Percentiles rank a stretch among this genome's conserved stretches.
These are phyloP conservation scores for Lasioglossum villosulum DNA, from an alignment of 2,888 invertebrate species.

Conservation along the genomic window DNA sequence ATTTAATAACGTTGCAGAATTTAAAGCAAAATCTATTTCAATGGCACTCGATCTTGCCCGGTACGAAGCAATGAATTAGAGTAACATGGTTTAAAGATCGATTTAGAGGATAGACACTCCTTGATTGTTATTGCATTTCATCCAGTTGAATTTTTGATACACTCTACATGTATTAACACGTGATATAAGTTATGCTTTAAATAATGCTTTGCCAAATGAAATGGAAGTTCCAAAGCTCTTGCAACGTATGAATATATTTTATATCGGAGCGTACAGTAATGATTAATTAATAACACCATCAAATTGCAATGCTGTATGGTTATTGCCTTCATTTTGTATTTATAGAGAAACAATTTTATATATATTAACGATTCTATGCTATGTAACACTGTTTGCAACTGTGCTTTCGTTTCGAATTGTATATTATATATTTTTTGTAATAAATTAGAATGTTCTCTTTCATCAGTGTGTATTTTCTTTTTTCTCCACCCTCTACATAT, in stretches of 20 bases:
- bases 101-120: slow-evolving; percentile 25
- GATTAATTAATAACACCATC: slow-evolving; percentile 20
- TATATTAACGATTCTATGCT: slow-evolving; percentile 8
- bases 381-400: neutral
- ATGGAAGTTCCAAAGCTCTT: slow-evolving; percentile 14
- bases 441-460: slow-evolving; percentile 19
- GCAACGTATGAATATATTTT: slow-evolving; percentile 68
- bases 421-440: slow-evolving; percentile 23
- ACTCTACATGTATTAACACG: slow-evolving; percentile 29
- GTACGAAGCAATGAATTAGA: slow-evolving; percentile 1
- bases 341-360: slow-evolving; percentile 14
- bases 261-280: slow-evolving; percentile 52
- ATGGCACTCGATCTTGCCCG: slow-evolving; percentile 22
- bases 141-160: slow-evolving; percentile 50
- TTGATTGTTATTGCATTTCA: slow-evolving; percentile 49
- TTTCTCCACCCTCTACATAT: too few relatives aligned
- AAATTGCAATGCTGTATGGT: slow-evolving; percentile 31
- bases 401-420: slow-evolving; percentile 14
- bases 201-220: slow-evolving; percentile 37
- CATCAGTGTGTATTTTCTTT: neutral
- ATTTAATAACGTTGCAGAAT: neutral
- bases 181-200: slow-evolving; percentile 57
- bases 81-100: slow-evolving; percentile 17
- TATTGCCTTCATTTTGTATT: slow-evolving; percentile 19
- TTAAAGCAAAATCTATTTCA: slow-evolving; percentile 24